Conservation (phyloP, 2,113 vertebrate genomes). For the Oceanodroma tethys region DNA sequence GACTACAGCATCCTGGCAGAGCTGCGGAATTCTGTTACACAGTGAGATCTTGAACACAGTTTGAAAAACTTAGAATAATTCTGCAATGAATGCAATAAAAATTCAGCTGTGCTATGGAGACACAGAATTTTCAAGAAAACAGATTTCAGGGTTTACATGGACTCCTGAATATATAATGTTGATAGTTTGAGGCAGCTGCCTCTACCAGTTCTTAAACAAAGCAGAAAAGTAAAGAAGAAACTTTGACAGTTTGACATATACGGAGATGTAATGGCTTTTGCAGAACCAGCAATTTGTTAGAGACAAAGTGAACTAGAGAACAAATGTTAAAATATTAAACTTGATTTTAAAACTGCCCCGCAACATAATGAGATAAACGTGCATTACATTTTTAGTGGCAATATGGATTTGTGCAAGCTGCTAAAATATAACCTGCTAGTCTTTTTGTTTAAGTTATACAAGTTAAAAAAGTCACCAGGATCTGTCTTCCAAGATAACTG, state of each 20-base stretch:
- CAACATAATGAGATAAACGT: constrained; percentile 50
- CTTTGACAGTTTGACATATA: background rate
- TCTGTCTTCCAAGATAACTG: constrained; percentile 15
- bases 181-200: constrained; percentile 28
- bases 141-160: background rate
- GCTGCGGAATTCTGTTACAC: constrained; percentile 35
- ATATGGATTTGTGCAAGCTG: constrained; percentile 61
- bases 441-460: constrained; percentile 38
- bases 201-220: constrained; percentile 36
- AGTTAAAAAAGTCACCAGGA: constrained; percentile 42
- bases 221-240: constrained; percentile 21
- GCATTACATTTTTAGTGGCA: constrained; percentile 51
- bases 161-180: background rate
- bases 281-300: constrained; percentile 50
- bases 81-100: constrained; percentile 2
- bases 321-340: constrained; percentile 25
- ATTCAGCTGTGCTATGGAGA: constrained; percentile 32
- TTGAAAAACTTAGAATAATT: constrained; percentile 32
- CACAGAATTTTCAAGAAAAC: background rate
- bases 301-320: constrained; percentile 38
- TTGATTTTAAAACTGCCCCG: constrained; percentile 58
- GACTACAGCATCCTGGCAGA: constrained; percentile 2
- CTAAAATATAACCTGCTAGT: constrained; percentile 59
- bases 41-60: constrained; percentile 41
- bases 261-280: constrained; percentile 30